Percentiles rank a stretch among this genome's conserved stretches.
These are phyloP conservation scores for Meteorus cinctellus DNA, from an alignment of 2,888 invertebrate genomes.

Conservation along the genomic window DNA sequence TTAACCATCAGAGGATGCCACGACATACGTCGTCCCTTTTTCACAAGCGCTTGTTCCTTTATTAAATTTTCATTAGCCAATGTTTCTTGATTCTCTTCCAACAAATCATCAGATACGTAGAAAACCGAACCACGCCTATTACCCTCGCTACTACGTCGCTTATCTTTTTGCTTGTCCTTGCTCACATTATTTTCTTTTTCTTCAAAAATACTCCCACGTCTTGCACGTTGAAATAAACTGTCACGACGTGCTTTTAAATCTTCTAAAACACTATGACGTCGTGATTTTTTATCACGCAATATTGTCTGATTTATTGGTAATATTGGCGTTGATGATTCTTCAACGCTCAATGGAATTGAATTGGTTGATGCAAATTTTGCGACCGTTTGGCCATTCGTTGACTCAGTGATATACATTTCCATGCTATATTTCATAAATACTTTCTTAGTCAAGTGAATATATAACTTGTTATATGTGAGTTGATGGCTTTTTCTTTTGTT, in stretches of 20 bases:
- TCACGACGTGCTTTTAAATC: constrained; percentile 67
- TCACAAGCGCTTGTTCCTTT: constrained; percentile 58
- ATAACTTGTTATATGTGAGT: no score
- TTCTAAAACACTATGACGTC: constrained; percentile 71
- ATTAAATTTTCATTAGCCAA: constrained; percentile 50
- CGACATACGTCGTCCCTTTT: constrained; percentile 79
- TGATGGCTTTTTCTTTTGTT: not conserved
- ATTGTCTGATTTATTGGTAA: constrained; percentile 51
- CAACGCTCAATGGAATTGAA: constrained; percentile 68
- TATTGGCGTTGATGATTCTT: constrained; percentile 49
- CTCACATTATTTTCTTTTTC: constrained; percentile 61
- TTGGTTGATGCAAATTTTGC: constrained; percentile 68
- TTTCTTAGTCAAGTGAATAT: constrained; percentile 15
- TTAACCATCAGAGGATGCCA: constrained; percentile 74
- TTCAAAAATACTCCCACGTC: constrained; percentile 64
- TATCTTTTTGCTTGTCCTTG: constrained; percentile 59
- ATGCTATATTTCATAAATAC: constrained; percentile 50
- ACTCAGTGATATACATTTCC: constrained; percentile 68
- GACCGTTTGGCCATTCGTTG: constrained; percentile 59
- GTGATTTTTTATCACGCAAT: constrained; percentile 60
- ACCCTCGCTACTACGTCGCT: constrained; percentile 61
- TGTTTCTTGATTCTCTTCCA: constrained; percentile 63
- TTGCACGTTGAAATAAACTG: constrained; percentile 65
- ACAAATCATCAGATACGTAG: constrained; percentile 67
- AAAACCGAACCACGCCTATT: constrained; percentile 66